Evolutionary conservation across 1,140 invertebrate genomes (phyloP), one percentile per base, ranked within the genome.

Genomic region (Nasonia longicornis): DNA sequence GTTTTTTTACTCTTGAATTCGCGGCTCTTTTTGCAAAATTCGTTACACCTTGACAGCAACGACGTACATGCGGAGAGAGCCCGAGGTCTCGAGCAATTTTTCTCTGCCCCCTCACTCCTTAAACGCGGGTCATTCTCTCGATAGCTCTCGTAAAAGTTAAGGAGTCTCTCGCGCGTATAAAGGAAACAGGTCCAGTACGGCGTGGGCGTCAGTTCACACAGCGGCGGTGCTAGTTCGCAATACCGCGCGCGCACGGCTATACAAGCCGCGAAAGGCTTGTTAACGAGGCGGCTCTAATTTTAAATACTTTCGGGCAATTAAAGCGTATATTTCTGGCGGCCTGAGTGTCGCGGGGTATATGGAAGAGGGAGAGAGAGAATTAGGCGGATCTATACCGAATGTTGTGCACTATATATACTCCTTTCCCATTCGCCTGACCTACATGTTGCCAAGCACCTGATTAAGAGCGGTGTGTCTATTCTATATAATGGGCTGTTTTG

Each of bases 61-160:
- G 8, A 42, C 38, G 38, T 42, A 0, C 4, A 42, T 8, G 35
- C 26, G 26, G 26, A 35, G 38, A 42, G 38, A 42, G 38, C 64
- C 4, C 64, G 67, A 42, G 8, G 35, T 31, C 14, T 12, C 58
- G 22, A 14, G 45, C 31, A n/a, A 76, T 64, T 66, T 64, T 66
- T 63, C 22, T 66, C 22, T 66, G 26, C 29, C 20, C 3, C 74
- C 31, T 35, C 45, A 11, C 38, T 42, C 38, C 38, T 42, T 42
- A 42, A 42, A 42, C 38, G 26, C 42, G 20, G 58, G 31, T 31
- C 35, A 66, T 66, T 64, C 74, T n/a, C 58, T 85, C 86, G 87
- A 87, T 88, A 87, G 86, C 85, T 85, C 85, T 86, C 86, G 85
- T 89, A 88, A 89, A 89, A 88, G 85, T 86, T 86, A 52, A 70